A percentile compares a stretch with the other conserved stretches of the same genome.
phyloP scores from a whole-genome alignment of 1,140 invertebrate genomes.

The Drosophila subpulchrella region DNA sequence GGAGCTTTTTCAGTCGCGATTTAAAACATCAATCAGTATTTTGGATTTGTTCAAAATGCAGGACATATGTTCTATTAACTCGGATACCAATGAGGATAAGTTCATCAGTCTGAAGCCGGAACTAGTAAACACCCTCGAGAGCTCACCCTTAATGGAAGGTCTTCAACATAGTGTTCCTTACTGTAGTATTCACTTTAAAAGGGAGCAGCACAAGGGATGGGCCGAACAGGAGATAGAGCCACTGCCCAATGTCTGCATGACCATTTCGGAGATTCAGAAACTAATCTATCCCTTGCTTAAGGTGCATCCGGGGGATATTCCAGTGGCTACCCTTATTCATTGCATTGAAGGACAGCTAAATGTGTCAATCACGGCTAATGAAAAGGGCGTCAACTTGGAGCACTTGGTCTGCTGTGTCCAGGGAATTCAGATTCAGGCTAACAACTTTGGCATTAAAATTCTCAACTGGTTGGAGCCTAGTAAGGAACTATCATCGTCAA shows the following conservation, averaged over 20 bases:
- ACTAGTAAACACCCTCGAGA: constrained; percentile 83
- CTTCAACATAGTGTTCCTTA: constrained; percentile 87
- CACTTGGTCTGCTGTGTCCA: constrained; percentile 93
- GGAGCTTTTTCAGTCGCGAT: constrained; percentile 93
- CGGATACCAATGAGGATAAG: constrained; percentile 88
- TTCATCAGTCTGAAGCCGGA: constrained; percentile 88
- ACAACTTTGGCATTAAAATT: constrained; percentile 86
- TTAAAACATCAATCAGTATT: constrained; percentile 91
- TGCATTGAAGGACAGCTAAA: constrained; percentile 91
- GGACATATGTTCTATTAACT: constrained; percentile 90
- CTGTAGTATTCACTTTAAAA: constrained; percentile 87
- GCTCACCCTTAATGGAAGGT: constrained; percentile 76
- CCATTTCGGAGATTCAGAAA: constrained; percentile 76
- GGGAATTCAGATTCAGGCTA: constrained; percentile 87
- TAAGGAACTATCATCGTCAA: constrained; percentile 42
- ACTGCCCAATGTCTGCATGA: constrained; percentile 89
- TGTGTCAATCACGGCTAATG: constrained; percentile 85
- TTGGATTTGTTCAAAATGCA: constrained; percentile 93
- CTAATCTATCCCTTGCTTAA: constrained; percentile 77
- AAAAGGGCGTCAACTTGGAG: constrained; percentile 92
- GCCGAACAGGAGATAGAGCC: constrained; percentile 89
- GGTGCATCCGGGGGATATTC: constrained; percentile 77
- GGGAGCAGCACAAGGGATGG: constrained; percentile 87
- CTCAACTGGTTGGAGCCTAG: constrained; percentile 80
- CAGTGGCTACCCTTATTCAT: constrained; percentile 88